These are phyloP conservation scores for Heteromyza rotundicornis DNA, from an alignment of 2,888 invertebrate genomes.

Conservation along the genomic window DNA sequence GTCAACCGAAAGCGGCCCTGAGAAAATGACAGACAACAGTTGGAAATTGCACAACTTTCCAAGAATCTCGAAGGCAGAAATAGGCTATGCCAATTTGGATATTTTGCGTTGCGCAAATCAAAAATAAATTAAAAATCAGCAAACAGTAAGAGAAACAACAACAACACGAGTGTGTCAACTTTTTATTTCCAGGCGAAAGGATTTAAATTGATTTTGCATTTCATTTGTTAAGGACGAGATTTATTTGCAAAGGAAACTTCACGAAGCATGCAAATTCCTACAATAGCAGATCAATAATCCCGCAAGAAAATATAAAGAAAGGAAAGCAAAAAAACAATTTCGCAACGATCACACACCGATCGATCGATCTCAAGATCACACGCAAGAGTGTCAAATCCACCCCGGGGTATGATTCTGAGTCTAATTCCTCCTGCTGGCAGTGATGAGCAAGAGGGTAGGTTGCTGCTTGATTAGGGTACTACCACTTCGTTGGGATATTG, in stretches of 20 bases:
- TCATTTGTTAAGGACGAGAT: not conserved
- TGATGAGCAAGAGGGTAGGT: not conserved
- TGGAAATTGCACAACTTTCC: not conserved
- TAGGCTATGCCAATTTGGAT: not conserved
- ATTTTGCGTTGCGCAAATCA: slow-evolving; percentile 36
- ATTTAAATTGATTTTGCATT: slow-evolving; percentile 31
- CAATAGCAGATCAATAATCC: not conserved
- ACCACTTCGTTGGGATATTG: not conserved
- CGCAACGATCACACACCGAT: not conserved
- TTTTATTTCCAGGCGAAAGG: slow-evolving; percentile 35
- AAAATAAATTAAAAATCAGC: slow-evolving; percentile 56
- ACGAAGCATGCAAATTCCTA: not conserved
- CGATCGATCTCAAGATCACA: not conserved
- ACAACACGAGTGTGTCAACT: slow-evolving; percentile 44
- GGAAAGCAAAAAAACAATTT: not conserved
- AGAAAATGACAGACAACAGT: slow-evolving; percentile 29
- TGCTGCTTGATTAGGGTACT: not conserved
- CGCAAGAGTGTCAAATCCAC: not conserved
- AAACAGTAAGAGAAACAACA: slow-evolving; percentile 36
- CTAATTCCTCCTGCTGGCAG: too few relatives aligned
- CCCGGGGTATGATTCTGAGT: not conserved
- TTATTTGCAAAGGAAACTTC: not conserved
- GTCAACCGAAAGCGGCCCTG: not conserved
- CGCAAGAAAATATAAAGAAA: not conserved
- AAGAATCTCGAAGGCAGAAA: too few relatives aligned